phyloP scores from a whole-genome alignment of 2,113 vertebrate genomes.

The Bambusicola thoracicus region DNA sequence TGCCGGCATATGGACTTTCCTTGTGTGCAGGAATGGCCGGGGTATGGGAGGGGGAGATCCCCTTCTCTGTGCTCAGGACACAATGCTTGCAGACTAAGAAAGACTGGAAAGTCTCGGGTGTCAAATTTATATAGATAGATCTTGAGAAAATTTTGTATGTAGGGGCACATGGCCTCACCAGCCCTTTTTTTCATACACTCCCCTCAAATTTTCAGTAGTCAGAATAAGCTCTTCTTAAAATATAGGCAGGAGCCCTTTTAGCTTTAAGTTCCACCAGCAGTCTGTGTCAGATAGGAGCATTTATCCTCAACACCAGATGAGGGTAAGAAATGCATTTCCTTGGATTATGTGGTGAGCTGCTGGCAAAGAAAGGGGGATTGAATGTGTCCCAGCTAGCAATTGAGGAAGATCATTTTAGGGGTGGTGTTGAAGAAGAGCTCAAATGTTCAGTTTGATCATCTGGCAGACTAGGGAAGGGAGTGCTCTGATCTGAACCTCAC shows the following conservation, averaged over 20 bases:
- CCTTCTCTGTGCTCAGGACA: constrained; percentile 1
- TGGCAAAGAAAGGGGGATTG: not conserved
- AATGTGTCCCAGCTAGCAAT: not conserved
- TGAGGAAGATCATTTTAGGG: not conserved
- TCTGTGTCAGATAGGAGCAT: not conserved
- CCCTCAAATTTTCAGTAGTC: not conserved
- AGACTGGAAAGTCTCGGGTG: not conserved
- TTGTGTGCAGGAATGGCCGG: constrained; percentile 56
- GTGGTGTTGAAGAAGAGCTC: not conserved
- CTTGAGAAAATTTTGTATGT: not conserved
- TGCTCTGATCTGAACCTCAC: not conserved
- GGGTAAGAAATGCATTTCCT: not conserved
- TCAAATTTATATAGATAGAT: not conserved
- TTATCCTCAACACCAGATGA: not conserved
- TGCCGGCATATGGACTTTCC: constrained; percentile 64
- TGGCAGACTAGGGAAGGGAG: not conserved
- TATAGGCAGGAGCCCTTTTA: not conserved
- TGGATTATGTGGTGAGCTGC: not conserved
- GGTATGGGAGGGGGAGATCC: not conserved
- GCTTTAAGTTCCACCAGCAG: not conserved
- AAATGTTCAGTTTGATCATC: not conserved
- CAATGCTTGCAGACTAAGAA: not conserved
- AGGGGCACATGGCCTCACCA: not conserved
- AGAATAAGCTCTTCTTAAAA: not conserved
- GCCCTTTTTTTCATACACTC: not conserved